Evolutionary conservation across 2,888 invertebrate species (phyloP).

Genomic region (Cyclophora punctaria): DNA sequence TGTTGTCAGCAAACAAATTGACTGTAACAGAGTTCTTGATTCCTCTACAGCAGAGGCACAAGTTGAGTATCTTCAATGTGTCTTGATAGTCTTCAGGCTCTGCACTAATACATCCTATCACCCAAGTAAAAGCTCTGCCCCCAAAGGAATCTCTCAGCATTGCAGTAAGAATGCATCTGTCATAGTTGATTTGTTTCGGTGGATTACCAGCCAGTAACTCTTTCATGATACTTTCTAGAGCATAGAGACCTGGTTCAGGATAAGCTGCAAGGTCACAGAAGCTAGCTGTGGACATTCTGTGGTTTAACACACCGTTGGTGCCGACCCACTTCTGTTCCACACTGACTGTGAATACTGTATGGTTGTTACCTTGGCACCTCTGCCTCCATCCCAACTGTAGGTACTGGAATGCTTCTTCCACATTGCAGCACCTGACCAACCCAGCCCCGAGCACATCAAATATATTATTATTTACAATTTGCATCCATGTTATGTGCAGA

Average conservation of each 20-base stretch:
- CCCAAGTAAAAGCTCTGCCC: constrained; percentile 82
- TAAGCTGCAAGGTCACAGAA: constrained; percentile 80
- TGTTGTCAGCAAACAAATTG: constrained; percentile 80
- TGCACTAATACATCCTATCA: constrained; percentile 83
- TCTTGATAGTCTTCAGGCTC: constrained; percentile 80
- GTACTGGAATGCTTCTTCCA: constrained; percentile 83
- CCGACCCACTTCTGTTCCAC: constrained; percentile 84
- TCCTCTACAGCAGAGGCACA: constrained; percentile 79
- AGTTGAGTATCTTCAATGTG: constrained; percentile 80
- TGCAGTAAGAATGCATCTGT: constrained; percentile 80
- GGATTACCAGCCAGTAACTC: constrained; percentile 72
- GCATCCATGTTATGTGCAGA: constrained; percentile 82
- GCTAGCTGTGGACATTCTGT: constrained; percentile 82
- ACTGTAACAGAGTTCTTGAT: constrained; percentile 82
- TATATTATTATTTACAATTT: constrained; percentile 80
- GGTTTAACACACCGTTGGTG: constrained; percentile 79
- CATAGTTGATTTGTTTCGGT: constrained; percentile 72
- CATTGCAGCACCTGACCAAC: constrained; percentile 74
- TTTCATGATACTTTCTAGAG: constrained; percentile 79
- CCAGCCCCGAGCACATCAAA: constrained; percentile 75
- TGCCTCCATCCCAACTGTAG: constrained; percentile 79
- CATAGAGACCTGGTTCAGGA: constrained; percentile 78
- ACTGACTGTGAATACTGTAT: constrained; percentile 82
- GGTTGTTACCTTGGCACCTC: constrained; percentile 73
- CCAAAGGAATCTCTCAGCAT: constrained; percentile 84